Percentiles rank a stretch among this genome's conserved stretches.
Conservation (phyloP, 2,113 vertebrate species). For the Laticauda laticaudata region DNA sequence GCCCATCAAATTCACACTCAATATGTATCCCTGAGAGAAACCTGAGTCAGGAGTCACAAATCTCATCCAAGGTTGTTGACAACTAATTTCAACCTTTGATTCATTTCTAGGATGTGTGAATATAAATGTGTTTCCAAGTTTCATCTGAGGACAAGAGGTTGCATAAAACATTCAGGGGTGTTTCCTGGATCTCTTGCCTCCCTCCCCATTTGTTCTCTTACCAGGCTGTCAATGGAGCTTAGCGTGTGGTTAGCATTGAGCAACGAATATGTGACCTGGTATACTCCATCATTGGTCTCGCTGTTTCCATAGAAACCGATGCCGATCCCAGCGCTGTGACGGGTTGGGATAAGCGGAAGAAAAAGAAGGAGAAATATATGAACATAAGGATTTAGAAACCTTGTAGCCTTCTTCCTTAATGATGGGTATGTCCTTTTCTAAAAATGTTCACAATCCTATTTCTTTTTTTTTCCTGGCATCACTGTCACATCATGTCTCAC, state of each 20-base stretch:
- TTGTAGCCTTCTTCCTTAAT: not conserved
- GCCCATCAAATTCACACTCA: not conserved
- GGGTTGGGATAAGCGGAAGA: constrained; percentile 5
- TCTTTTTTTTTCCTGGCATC: not conserved
- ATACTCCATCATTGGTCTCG: constrained; percentile 91
- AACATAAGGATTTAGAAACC: not conserved
- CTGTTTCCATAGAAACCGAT: constrained; percentile 97
- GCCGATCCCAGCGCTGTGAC: constrained; percentile 84
- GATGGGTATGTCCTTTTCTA: not conserved
- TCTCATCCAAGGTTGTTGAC: not conserved
- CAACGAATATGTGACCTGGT: constrained; percentile 89
- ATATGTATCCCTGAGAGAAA: not conserved
- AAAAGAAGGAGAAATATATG: not conserved
- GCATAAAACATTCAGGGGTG: not conserved
- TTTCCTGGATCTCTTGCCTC: too few species aligned
- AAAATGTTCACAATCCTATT: not conserved
- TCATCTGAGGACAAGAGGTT: not conserved
- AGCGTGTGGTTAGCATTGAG: constrained; percentile 90
- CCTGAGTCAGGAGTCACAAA: not conserved
- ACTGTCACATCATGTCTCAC: not conserved
- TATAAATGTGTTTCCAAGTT: not conserved
- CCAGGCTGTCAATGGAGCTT: constrained; percentile 85
- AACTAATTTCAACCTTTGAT: not conserved
- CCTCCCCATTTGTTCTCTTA: constrained; percentile 67
- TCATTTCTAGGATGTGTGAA: not conserved